Evolutionary conservation across 2,797 vertebrate species (phyloP).

Genomic region (Allobates femoralis): DNA sequence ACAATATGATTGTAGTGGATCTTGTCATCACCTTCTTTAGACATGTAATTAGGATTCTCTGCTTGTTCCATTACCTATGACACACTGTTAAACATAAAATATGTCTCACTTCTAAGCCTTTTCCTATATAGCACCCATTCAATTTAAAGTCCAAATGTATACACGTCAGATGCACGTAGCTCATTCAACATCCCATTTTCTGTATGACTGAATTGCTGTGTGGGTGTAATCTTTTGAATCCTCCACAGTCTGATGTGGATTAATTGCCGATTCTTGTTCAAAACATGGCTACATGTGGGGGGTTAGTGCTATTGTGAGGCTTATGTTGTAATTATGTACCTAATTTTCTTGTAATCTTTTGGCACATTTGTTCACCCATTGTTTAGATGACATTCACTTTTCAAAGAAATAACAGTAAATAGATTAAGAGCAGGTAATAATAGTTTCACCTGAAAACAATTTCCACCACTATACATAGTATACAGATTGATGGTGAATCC

Average conservation of each 20-base stretch:
- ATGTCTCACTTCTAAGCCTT: constrained; percentile 15
- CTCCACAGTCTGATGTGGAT: constrained; percentile 34
- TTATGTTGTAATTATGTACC: constrained; percentile 23
- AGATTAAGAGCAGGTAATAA: not conserved
- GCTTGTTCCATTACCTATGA: not conserved
- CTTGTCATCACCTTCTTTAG: not conserved
- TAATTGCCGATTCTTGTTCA: constrained; percentile 34
- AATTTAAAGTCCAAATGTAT: not conserved
- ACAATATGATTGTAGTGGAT: constrained; percentile 3
- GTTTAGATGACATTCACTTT: constrained; percentile 16
- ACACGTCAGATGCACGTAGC: constrained; percentile 10
- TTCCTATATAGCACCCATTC: not conserved
- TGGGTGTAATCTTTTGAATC: constrained; percentile 39
- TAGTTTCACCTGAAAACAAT: not conserved
- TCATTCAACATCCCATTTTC: constrained; percentile 28
- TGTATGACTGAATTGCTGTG: constrained; percentile 48
- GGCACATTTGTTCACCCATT: constrained; percentile 16
- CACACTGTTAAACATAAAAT: constrained; percentile 4
- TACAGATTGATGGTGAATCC: not conserved
- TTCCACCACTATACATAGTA: not conserved
- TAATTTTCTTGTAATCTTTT: constrained; percentile 9
- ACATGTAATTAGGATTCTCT: not conserved
- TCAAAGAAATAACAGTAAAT: not conserved
- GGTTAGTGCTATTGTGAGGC: constrained; percentile 14
- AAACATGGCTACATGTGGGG: constrained; percentile 29